Percentiles rank a stretch among this genome's conserved stretches.
Conservation (phyloP, 1,140 invertebrate genomes). For the Geopemphigus sp. region DNA sequence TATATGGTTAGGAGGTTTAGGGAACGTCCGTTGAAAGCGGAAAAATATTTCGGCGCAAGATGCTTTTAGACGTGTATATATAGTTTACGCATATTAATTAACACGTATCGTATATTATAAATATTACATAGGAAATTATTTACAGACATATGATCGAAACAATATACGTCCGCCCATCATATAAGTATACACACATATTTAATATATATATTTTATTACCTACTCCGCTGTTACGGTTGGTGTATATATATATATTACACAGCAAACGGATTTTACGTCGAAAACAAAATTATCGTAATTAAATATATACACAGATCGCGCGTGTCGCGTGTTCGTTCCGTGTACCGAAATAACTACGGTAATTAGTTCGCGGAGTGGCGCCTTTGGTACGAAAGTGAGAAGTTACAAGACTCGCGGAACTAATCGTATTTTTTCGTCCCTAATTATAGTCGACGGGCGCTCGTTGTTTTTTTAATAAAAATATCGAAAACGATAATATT, state of each 20-base stretch:
- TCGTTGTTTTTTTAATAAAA: too few species aligned
- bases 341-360: too few species aligned
- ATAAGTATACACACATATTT: background rate
- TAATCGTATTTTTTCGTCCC: too few species aligned
- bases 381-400: too few species aligned
- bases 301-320: background rate
- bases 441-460: too few species aligned
- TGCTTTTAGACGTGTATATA: too few species aligned
- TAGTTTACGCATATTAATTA: background rate
- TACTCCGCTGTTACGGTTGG: background rate
- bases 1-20: too few species aligned
- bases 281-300: background rate
- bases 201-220: background rate
- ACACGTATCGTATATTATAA: background rate
- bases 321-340: background rate
- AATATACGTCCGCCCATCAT: background rate
- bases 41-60: too few species aligned
- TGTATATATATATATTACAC: background rate
- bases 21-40: too few species aligned
- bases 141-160: conserved; percentile 3
- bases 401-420: too few species aligned
- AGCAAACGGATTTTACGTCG: background rate
- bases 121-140: background rate
- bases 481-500: too few species aligned
- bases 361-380: too few species aligned